phyloP scores from a whole-genome alignment of 2,797 vertebrate genomes.

The Parambassis ranga region DNA sequence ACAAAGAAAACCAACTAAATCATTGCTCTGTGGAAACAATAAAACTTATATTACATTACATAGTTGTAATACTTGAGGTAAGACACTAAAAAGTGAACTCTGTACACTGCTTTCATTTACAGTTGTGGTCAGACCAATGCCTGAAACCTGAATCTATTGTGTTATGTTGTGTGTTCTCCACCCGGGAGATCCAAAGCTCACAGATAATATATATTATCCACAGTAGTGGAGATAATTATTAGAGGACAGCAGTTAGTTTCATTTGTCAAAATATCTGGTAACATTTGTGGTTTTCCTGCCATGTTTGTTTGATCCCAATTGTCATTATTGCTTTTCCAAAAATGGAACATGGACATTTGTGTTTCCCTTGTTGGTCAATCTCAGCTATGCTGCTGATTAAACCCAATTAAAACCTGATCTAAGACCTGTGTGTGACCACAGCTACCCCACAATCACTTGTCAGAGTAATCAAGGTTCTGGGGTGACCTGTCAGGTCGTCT shows the following conservation, averaged over 20 bases:
- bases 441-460: not conserved
- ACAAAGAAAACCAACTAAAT: constrained; percentile 11
- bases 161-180: constrained; percentile 21
- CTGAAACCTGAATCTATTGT: constrained; percentile 23
- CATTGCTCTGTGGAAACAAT: not conserved
- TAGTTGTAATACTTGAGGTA: constrained; percentile 44
- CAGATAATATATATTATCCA: constrained; percentile 4
- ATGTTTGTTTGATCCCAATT: constrained; percentile 11
- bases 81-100: constrained; percentile 20
- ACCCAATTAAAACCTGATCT: constrained; percentile 12
- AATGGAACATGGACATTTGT: constrained; percentile 23
- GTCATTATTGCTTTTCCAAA: constrained; percentile 13
- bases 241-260: not conserved
- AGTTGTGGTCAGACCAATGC: not conserved
- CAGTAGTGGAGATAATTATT: not conserved
- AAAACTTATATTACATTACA: not conserved
- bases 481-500: constrained; percentile 10
- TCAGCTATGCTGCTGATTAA: constrained; percentile 12
- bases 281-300: not conserved
- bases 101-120: not conserved
- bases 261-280: too few species aligned
- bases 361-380: constrained; percentile 47
- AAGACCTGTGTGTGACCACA: constrained; percentile 17
- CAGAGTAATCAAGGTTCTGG: constrained; percentile 4
- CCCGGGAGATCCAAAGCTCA: constrained; percentile 19